Base-by-base conservation (phyloP, 2,888 invertebrate species). In the Drosophila paucipuncta region DNA sequence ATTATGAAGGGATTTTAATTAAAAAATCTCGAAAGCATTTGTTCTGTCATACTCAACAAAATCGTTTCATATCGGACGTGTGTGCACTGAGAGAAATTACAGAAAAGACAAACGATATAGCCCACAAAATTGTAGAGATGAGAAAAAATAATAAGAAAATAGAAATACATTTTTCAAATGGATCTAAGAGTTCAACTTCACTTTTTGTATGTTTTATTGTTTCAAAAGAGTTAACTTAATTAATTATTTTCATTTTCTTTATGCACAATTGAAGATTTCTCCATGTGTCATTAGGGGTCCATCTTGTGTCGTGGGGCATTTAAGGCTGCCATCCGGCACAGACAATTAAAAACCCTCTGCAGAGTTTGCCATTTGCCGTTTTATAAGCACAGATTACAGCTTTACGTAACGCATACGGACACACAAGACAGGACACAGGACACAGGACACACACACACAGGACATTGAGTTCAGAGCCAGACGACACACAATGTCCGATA, bases 341-440 rank as follows among this genome's bases (percentile, higher is more conserved):
- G 86, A 87, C 91, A 87, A 90, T 87, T 87, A 87, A 87, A 87
- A 87, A 89, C 90, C 86, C 88, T 87, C 91, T 87, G 90, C 82
- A 87, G 80, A 90, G 80, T 71, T 89, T 82, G 89, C 86, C 91
- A 90, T 86, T 86, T 86, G 89, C 88, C 89, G 67, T 87, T 87
- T 91, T 90, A 87, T 90, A 91, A 89, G 86, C 86, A 89, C 88
- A 91, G 86, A 91, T 87, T 87, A 87, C 91, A 90, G 90, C 80
- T 91, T 73, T 82, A 82, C 83, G 90, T 84, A 87, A 87, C 88
- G 88, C 90, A 90, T 71, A 71, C 55, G 55, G 39, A 68, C 59
- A 59, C 62, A 37, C 55, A 25, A 18, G 35, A 35, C 35, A 13
- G 13, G 22, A 16, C 13, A 55, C 35, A 28, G 35, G 16, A 43